These are phyloP conservation scores for Chaetura pelagica DNA, from an alignment of 2,113 vertebrate genomes.

Conservation along the genomic window DNA sequence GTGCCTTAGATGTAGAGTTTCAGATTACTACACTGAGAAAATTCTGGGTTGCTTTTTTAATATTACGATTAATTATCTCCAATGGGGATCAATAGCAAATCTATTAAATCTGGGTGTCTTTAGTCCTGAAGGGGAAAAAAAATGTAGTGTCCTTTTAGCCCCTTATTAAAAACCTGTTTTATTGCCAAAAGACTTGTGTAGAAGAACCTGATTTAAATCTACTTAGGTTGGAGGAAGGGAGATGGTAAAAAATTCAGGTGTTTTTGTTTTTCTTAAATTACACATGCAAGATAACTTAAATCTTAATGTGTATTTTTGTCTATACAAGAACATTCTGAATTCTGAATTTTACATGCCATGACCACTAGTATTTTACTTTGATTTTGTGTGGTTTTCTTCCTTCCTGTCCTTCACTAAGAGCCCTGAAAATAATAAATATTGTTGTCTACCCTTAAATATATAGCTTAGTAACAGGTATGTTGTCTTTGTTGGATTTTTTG, in stretches of 20 bases:
- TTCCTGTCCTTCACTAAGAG: background rate
- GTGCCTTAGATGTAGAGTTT: background rate
- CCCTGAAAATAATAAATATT: background rate
- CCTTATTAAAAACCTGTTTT: background rate
- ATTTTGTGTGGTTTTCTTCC: background rate
- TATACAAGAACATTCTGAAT: background rate
- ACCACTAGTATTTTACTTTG: background rate
- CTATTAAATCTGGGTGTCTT: background rate
- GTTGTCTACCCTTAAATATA: background rate
- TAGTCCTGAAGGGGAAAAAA: background rate
- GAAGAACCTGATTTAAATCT: background rate
- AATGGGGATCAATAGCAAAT: background rate
- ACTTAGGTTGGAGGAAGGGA: background rate
- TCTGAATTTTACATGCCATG: background rate
- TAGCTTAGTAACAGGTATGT: background rate
- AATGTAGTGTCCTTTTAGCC: background rate
- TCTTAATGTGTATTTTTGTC: fast-evolving
- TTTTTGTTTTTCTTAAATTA: background rate
- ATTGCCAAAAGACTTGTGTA: background rate
- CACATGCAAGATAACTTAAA: background rate
- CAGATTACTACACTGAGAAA: background rate
- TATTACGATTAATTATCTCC: background rate
- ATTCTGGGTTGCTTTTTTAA: background rate
- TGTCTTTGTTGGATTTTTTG: background rate
- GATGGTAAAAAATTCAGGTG: background rate